phyloP scores from a whole-genome alignment of 1,140 invertebrate genomes.

The Brevipalpus yothersi region DNA sequence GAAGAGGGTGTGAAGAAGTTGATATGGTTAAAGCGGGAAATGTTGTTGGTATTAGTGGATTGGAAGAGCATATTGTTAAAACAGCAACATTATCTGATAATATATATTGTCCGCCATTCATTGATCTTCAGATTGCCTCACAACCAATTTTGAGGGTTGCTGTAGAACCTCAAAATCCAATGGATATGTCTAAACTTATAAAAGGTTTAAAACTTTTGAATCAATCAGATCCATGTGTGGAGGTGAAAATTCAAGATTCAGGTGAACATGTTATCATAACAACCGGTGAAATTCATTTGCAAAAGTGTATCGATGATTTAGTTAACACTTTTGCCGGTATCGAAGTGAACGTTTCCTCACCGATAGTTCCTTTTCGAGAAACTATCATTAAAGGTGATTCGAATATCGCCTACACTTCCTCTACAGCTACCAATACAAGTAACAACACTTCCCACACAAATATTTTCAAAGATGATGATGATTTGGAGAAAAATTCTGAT shows the following conservation, averaged over 20 bases:
- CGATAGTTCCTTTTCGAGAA: conserved; percentile 87
- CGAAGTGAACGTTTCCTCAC: conserved; percentile 65
- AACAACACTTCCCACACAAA: too few relatives aligned
- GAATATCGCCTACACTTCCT: too few relatives aligned
- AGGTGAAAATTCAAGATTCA: conserved; percentile 66
- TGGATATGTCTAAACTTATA: conserved; percentile 52
- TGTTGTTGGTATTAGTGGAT: conserved; percentile 60
- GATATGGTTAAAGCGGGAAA: conserved; percentile 62
- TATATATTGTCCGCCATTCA: conserved; percentile 62
- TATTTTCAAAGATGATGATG: too few relatives aligned
- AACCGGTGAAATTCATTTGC: conserved; percentile 88
- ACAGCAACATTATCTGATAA: conserved; percentile 68
- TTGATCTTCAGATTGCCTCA: conserved; percentile 55
- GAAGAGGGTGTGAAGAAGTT: conserved; percentile 58
- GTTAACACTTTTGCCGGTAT: conserved; percentile 42
- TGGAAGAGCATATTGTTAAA: conserved; percentile 65
- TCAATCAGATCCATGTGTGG: conserved; percentile 75
- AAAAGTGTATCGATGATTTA: conserved; percentile 74
- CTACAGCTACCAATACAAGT: too few relatives aligned
- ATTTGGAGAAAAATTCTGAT: neutral
- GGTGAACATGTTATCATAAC: conserved; percentile 91
- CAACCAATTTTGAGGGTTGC: conserved; percentile 65
- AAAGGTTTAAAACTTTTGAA: conserved; percentile 53
- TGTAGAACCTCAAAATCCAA: conserved; percentile 60
- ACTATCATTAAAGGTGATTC: conserved; percentile 37